Evolutionary conservation across 1,140 invertebrate genomes (phyloP), one percentile per base, ranked within the genome.

Genomic region (Lepidostoma basale): DNA sequence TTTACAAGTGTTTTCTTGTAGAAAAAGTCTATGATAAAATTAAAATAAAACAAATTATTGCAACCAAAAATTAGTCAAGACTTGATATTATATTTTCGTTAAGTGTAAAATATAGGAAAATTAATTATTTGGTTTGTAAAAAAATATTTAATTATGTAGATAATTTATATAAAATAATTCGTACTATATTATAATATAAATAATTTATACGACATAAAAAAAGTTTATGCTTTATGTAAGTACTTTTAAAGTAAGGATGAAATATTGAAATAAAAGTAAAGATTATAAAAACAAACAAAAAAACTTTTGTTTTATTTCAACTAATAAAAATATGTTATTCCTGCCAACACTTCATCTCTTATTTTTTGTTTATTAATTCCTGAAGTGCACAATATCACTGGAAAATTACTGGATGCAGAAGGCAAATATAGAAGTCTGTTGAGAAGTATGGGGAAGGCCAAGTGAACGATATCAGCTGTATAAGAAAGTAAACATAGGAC

Each of bases 61-160:
- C 16, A 20, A 60, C 56, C 56, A 60, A 60, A 60, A 36, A 60
- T 60, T 60, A 60, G 56, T 60, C 56, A 60, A 60, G 56, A 60
- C 33, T 60, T 60, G 56, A 39, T 33, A 20, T 60, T 49, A 25
- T 42, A 40, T 60, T 22, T 18, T 30, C 28, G n/a, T 16, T 49
- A 49, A 25, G 23, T n/a, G 23, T 6, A 22, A 18, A 10, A 18
- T 49, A 49, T 18, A 49, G n/a, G 16, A 14, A 25, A 12, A 18
- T 25, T 49, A 49, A 3, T 20, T 49, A 22, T 49, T 14, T 49
- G 3, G 14, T 16, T 40, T 40, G 0, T 49, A 22, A 20, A 18
- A 45, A 45, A 45, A 18, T 45, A 45, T 45, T 45, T 16, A 45
- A 45, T 45, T 2, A 36, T 12, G 9, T 45, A 18, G 12, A n/a